These are phyloP conservation scores for Nesogale talazaci DNA, from an alignment of 2,113 vertebrate genomes.

Conservation along the genomic window DNA sequence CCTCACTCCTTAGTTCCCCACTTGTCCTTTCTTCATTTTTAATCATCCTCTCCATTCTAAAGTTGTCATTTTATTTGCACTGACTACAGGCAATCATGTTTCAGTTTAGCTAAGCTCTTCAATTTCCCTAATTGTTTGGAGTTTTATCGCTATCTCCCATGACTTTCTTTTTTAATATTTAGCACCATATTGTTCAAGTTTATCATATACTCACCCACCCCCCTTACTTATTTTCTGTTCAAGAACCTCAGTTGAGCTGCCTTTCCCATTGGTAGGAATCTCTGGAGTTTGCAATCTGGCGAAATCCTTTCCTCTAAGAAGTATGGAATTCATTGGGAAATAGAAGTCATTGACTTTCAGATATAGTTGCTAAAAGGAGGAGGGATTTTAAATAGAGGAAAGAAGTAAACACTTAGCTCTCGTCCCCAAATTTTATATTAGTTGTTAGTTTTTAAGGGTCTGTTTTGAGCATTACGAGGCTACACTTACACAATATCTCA, in stretches of 20 bases:
- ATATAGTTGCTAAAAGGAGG: background rate
- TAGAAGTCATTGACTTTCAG: background rate
- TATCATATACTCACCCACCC: background rate
- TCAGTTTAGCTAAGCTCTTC: background rate
- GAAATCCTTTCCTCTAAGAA: background rate
- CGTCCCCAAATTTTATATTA: background rate
- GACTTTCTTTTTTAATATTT: background rate
- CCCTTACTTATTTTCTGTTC: background rate
- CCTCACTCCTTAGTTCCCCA: no score
- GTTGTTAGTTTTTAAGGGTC: background rate
- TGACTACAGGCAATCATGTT: background rate
- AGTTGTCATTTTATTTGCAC: background rate
- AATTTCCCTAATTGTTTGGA: background rate
- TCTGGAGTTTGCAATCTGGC: background rate
- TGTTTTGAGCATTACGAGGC: background rate
- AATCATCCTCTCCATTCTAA: background rate
- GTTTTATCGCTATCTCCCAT: background rate
- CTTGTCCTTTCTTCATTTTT: background rate
- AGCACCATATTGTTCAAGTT: slow-evolving; percentile 4
- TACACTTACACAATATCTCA: background rate
- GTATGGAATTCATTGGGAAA: background rate
- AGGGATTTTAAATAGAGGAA: background rate
- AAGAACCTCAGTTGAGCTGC: background rate
- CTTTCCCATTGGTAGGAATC: background rate
- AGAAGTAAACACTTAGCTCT: background rate